These are phyloP conservation scores for Drosophila truncata DNA, from an alignment of 1,140 invertebrate genomes.

Conservation along the genomic window DNA sequence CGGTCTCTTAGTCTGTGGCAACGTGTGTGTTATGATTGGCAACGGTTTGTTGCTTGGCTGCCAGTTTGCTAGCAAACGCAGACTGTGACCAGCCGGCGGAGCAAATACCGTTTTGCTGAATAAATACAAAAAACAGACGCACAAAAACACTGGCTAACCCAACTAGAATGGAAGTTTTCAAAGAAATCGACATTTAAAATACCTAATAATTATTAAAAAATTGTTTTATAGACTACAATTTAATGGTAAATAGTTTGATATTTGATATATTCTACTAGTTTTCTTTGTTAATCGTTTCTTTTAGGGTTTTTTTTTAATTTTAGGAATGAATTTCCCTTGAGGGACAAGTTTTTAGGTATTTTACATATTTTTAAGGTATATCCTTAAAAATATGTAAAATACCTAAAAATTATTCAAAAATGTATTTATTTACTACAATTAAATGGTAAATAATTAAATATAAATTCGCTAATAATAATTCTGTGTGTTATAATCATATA, in stretches of 20 bases:
- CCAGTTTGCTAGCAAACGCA: constrained; percentile 18
- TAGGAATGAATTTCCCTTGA: too few relatives aligned
- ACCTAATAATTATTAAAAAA: neutral
- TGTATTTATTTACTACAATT: too few relatives aligned
- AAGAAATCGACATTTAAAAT: neutral
- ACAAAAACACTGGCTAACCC: constrained; percentile 28
- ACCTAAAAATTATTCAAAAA: too few relatives aligned
- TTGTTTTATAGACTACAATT: neutral
- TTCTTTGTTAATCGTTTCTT: too few relatives aligned
- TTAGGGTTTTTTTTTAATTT: too few relatives aligned
- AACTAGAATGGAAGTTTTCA: neutral
- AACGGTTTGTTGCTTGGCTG: constrained; percentile 55
- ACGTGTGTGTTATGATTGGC: constrained; percentile 80
- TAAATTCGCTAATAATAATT: too few relatives aligned
- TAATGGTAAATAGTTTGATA: too few relatives aligned
- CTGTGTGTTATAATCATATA: neutral
- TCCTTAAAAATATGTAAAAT: too few relatives aligned
- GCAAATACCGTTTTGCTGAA: constrained; percentile 77
- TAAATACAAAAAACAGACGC: constrained; percentile 66
- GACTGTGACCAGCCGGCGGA: constrained; percentile 60
- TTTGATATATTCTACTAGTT: too few relatives aligned
- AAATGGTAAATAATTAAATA: too few relatives aligned
- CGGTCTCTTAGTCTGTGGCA: constrained; percentile 42
- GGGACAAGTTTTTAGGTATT: too few relatives aligned
- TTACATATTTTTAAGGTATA: too few relatives aligned